Conservation (phyloP, 2,888 invertebrate genomes). For the Troides helena region DNA sequence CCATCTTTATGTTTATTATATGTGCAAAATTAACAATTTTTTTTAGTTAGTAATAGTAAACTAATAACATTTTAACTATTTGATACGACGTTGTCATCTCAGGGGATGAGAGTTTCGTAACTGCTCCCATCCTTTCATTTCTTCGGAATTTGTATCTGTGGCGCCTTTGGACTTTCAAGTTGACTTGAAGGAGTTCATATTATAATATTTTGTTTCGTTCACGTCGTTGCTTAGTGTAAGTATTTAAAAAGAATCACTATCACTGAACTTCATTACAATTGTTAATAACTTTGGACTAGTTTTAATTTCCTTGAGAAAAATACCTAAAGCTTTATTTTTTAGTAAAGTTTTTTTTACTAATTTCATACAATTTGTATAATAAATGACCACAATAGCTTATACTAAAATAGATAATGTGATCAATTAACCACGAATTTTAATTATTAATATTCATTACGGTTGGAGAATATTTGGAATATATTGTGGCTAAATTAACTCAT, state of each 20-base stretch:
- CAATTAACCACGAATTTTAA: background rate
- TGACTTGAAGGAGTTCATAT: conserved; percentile 34
- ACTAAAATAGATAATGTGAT: no score
- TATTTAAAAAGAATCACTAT: background rate
- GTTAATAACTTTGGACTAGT: no score
- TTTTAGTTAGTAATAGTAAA: background rate
- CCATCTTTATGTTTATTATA: no score
- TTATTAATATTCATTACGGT: background rate
- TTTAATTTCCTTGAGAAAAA: no score
- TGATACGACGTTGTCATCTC: conserved; percentile 52
- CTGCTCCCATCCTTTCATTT: conserved; percentile 72
- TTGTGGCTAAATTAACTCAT: background rate
- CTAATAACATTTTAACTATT: conserved; percentile 14
- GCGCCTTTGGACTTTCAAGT: conserved; percentile 45
- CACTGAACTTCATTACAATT: no score
- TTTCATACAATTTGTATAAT: no score
- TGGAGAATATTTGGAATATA: background rate
- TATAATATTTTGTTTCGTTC: no score
- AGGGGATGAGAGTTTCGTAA: conserved; percentile 54
- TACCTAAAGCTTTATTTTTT: no score
- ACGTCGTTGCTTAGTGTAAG: background rate
- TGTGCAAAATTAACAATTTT: no score
- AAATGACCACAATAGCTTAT: no score
- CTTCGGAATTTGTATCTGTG: conserved; percentile 64
- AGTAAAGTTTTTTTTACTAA: no score